Evolutionary conservation across 2,888 invertebrate species (phyloP).

Genomic region (Cephus pygmeus): DNA sequence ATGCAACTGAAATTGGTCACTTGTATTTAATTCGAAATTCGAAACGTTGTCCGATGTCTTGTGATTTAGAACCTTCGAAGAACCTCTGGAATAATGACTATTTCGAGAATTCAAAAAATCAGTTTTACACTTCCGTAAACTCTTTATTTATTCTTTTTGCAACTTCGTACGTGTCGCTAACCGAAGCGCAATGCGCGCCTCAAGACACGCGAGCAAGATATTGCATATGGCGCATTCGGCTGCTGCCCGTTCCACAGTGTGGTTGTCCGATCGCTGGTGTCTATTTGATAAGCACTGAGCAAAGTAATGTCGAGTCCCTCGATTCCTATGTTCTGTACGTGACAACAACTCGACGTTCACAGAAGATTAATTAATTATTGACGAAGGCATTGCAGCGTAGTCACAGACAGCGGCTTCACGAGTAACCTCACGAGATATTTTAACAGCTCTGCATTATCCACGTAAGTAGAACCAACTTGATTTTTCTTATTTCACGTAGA

Average conservation of each 20-base stretch:
- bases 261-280: not conserved
- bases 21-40: not conserved
- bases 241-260: not conserved
- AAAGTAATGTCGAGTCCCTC: not conserved
- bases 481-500: not conserved
- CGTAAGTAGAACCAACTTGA: not conserved
- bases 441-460: not conserved
- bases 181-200: not conserved
- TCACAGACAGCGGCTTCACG: not conserved
- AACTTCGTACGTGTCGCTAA: not conserved
- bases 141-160: not conserved
- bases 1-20: not conserved
- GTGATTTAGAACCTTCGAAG: not conserved
- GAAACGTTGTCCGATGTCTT: not conserved
- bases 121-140: not conserved
- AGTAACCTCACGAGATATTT: not conserved
- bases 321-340: not conserved
- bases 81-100: not conserved
- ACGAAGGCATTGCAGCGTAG: not conserved
- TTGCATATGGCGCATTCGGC: not conserved
- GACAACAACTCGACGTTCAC: not conserved
- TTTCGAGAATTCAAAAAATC: not conserved
- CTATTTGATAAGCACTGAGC: not conserved
- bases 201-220: not conserved
- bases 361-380: not conserved